Evolutionary conservation across 2,888 invertebrate species (phyloP).

Genomic region (Stenodema calcarata): DNA sequence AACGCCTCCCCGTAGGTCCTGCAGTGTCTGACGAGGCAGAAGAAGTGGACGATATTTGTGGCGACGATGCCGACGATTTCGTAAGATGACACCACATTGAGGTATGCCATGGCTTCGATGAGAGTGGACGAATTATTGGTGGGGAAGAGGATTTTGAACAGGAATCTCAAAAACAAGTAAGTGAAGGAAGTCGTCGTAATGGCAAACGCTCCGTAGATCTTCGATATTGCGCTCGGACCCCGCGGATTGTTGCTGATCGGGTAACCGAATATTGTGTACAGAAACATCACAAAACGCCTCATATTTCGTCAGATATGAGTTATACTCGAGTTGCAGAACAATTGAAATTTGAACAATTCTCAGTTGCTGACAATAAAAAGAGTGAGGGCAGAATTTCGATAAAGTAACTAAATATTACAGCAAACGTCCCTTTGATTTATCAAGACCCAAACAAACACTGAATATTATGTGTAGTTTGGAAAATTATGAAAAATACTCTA

Average conservation of each 20-base stretch:
- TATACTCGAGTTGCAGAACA: no score
- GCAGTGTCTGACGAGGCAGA: not conserved
- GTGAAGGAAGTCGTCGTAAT: not conserved
- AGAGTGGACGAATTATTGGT: not conserved
- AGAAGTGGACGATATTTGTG: not conserved
- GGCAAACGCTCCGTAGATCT: not conserved
- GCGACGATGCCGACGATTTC: not conserved
- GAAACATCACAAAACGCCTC: not conserved
- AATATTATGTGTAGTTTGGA: no score
- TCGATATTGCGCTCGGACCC: not conserved
- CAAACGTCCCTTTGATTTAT: no score
- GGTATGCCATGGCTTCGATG: not conserved
- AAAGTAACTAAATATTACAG: no score
- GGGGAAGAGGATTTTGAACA: not conserved
- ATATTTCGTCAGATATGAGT: not conserved
- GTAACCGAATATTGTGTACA: not conserved
- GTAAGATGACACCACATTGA: not conserved
- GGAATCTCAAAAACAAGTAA: not conserved
- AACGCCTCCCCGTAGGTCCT: not conserved
- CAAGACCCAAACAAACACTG: no score
- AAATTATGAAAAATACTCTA: no score
- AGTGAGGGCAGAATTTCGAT: no score
- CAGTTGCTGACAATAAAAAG: no score
- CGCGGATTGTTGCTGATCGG: not conserved
- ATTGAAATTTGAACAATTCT: no score